A percentile compares a stretch with the other conserved stretches of the same genome.
Conservation (phyloP, 2,888 invertebrate genomes). For the Clanis bilineata region DNA sequence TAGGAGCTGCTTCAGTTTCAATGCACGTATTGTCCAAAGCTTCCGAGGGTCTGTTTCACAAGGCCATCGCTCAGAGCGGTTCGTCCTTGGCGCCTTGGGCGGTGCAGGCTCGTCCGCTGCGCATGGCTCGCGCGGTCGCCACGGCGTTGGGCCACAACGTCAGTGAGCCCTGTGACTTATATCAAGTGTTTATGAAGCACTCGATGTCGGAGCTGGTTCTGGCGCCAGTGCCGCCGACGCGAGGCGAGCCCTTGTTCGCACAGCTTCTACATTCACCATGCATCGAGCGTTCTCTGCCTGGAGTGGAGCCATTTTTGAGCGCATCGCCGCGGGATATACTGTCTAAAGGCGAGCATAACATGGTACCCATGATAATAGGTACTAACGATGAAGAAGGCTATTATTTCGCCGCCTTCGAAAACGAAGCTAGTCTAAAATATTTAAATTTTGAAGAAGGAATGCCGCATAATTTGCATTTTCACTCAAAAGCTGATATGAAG, state of each 20-base stretch:
- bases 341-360: conserved; percentile 25
- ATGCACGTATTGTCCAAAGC: conserved; percentile 38
- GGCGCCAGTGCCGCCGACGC: neutral
- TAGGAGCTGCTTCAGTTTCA: conserved; percentile 40
- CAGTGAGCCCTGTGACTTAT: conserved; percentile 15
- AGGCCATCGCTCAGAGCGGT: conserved; percentile 44
- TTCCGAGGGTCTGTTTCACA: conserved; percentile 42
- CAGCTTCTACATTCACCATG: conserved; percentile 19
- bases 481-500: conserved; percentile 12
- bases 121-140: conserved; percentile 32
- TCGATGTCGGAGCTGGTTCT: conserved; percentile 11
- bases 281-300: conserved; percentile 20
- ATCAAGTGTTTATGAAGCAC: conserved; percentile 17
- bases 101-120: conserved; percentile 27
- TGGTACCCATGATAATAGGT: conserved; percentile 38
- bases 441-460: conserved; percentile 17
- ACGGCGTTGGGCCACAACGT: conserved; percentile 18
- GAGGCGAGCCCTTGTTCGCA: conserved; percentile 1
- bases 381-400: conserved; percentile 34
- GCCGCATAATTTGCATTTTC: conserved; percentile 18
- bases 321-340: conserved; percentile 24
- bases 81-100: conserved; percentile 41
- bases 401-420: conserved; percentile 21
- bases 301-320: conserved; percentile 25
- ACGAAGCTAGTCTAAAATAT: conserved; percentile 9